phyloP scores from a whole-genome alignment of 2,113 vertebrate species.

The Vulpes lagopus region DNA sequence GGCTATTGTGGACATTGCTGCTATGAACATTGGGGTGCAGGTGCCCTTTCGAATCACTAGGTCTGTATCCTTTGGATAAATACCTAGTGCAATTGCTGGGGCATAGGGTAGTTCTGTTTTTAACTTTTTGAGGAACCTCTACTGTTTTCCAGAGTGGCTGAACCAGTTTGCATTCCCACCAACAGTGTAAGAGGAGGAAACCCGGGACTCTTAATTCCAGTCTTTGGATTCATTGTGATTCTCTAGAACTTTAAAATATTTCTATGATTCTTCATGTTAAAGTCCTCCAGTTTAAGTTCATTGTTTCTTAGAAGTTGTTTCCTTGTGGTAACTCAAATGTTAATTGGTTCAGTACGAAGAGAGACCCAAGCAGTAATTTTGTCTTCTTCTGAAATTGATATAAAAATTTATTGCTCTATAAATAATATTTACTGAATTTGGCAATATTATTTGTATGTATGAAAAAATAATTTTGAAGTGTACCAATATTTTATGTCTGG shows the following conservation, averaged over 20 bases:
- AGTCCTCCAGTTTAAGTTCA: slow-evolving; percentile 13
- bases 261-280: slow-evolving; percentile 31
- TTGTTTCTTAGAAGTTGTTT: not conserved
- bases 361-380: slow-evolving; percentile 32
- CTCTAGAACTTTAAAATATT: slow-evolving; percentile 45
- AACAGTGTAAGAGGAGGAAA: not conserved
- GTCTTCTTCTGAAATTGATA: slow-evolving; percentile 54
- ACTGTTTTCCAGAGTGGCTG: not conserved
- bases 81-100: not conserved
- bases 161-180: not conserved
- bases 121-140: not conserved
- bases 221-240: slow-evolving; percentile 7
- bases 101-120: not conserved
- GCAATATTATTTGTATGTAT: not conserved
- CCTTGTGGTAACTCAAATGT: slow-evolving; percentile 21
- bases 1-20: not conserved
- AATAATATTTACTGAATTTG: slow-evolving; percentile 25
- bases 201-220: not conserved
- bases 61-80: not conserved
- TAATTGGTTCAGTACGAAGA: not conserved
- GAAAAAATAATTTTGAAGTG: slow-evolving; percentile 47
- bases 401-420: slow-evolving; percentile 41
- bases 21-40: not conserved
- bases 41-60: not conserved
- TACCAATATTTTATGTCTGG: slow-evolving; percentile 24